Evolutionary conservation across 37 sponge, comb jelly and placozoan genomes (phyloP).

Genomic region (Chondrosia reniformis): DNA sequence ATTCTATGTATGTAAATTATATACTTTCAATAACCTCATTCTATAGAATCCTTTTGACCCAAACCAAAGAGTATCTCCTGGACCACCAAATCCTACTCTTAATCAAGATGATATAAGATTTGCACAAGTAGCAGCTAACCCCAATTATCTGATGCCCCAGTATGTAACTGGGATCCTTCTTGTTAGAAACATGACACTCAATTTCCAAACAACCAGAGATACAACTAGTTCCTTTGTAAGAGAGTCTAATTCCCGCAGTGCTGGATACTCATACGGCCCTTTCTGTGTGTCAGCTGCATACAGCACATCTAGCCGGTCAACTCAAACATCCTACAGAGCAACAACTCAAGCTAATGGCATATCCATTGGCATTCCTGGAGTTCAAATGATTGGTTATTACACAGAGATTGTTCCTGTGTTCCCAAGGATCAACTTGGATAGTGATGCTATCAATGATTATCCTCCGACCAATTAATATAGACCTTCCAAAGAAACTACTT

Average conservation of each 20-base stretch:
- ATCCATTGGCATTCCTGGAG: not conserved
- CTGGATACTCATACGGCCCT: not conserved
- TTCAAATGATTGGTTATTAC: constrained; percentile 19
- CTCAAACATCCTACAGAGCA: not conserved
- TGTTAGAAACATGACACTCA: not conserved
- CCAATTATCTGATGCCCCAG: too few species aligned
- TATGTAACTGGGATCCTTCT: not conserved
- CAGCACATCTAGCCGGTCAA: not conserved
- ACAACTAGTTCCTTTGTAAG: not conserved
- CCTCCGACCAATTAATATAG: too few species aligned
- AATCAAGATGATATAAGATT: too few species aligned
- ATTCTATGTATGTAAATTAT: too few species aligned
- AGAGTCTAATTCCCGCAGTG: not conserved
- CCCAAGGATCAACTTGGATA: too few species aligned
- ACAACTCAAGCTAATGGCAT: not conserved
- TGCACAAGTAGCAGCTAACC: too few species aligned
- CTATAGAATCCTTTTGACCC: not conserved
- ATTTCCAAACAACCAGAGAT: not conserved
- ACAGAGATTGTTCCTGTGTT: not conserved
- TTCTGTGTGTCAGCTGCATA: not conserved
- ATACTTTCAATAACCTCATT: not conserved
- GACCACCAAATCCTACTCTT: too few species aligned
- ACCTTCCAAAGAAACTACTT: too few species aligned
- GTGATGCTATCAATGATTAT: too few species aligned
- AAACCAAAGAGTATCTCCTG: too few species aligned